Evolutionary conservation across 2,113 vertebrate genomes (phyloP), one percentile per base, ranked within the genome.

Genomic region (Bufo gargarizans): DNA sequence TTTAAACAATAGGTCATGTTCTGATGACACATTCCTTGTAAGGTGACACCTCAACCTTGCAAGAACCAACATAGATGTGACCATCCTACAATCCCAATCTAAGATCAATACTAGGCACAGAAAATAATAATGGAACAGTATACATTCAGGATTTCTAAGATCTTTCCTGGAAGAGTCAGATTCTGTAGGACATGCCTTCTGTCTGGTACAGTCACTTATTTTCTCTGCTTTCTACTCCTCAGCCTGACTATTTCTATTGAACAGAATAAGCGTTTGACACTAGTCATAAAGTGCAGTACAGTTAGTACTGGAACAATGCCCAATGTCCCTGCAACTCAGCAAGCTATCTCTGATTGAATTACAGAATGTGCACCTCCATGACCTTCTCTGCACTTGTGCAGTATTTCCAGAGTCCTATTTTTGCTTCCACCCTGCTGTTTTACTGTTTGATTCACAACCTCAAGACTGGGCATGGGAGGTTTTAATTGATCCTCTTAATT

Each of bases 401-500:
- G 81, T 63, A 82, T 63, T 63, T 82, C 58, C 81, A n/a, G 81
- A 59, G 17, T 47, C 43, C 81, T 49, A 65, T 49, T 47, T 82
- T 45, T 19, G 61, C 77, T 55, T 55, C 22, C 77, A 78, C n/a
- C 77, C 77, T 78, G 77, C 77, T 78, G 50, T 78, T 78, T 78
- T 56, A 78, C 50, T 78, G 77, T 78, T 78, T 78, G 49, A 55
- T 78, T 78, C 77, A 53, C 77, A 78, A 78, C 50, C 20, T 56
- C 11, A 56, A 53, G 77, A 78, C 20, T 55, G 77, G 56, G 77
- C 55, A 78, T 22, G 49, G 77, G 50, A 78, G 49, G 49, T 56
- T 56, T 78, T 78, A 78, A 78, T 78, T 78, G 77, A 78, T 78
- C 77, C 19, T 56, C 77, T 78, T 78, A 78, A 78, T 78, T 78